Conservation (phyloP, 2,888 invertebrate species). For the Limnephilus rhombicus region DNA sequence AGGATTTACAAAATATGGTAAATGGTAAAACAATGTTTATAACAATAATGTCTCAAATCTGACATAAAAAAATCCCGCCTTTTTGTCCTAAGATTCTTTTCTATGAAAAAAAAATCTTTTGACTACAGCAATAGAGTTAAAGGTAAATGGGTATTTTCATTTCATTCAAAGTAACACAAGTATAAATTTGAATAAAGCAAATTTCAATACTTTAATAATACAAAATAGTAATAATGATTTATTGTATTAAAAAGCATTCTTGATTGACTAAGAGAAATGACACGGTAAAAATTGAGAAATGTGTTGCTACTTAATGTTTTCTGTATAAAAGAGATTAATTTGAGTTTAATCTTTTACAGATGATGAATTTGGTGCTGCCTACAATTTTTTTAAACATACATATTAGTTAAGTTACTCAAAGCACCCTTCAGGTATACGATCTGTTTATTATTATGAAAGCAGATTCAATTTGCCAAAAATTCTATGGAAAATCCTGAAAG, state of each 20-base stretch:
- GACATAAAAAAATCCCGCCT: not conserved
- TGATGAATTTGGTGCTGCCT: not conserved
- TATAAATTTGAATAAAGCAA: not conserved
- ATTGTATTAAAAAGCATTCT: not conserved
- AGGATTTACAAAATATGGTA: constrained; percentile 27
- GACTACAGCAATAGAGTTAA: not conserved
- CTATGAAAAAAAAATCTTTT: not conserved
- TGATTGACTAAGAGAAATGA: not conserved
- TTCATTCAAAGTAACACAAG: not conserved
- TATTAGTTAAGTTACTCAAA: not conserved
- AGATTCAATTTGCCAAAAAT: not conserved
- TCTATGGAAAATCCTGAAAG: too few species aligned
- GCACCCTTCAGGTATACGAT: not conserved
- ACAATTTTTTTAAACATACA: not conserved
- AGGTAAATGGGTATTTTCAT: not conserved
- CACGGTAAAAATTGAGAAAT: not conserved
- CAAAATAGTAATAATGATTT: not conserved
- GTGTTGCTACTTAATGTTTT: not conserved
- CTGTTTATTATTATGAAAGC: not conserved
- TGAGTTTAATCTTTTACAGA: not conserved
- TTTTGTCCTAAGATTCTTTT: not conserved
- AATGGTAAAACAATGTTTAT: not conserved
- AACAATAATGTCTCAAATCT: not conserved
- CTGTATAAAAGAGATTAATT: not conserved
- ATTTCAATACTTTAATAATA: not conserved